Base-by-base conservation (phyloP, 1,140 invertebrate genomes). In the Drosophila varians region DNA sequence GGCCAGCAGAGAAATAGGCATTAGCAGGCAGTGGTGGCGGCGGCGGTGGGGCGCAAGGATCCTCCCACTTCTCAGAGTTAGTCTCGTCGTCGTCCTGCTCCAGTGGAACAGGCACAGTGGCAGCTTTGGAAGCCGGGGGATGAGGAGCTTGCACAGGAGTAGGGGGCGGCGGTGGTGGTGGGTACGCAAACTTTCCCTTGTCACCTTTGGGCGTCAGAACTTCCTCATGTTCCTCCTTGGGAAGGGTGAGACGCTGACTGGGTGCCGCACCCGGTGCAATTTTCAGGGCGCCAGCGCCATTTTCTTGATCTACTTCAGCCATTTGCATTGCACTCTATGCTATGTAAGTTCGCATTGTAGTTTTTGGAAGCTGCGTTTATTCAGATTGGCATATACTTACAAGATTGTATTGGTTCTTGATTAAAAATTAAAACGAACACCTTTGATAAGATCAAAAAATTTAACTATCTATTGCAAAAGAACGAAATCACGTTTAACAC, bases 121-220 rank as follows among this genome's bases (percentile, higher is more conserved):
- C 36, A 14, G 56, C 14, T 18, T 49, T 47, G 8, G 62, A 9
- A 1, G 55, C 11, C 16, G 43, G 42, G 0, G 62, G 78, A 0
- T 53, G 42, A 0, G 62, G 78, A 1, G 60, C 57, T 16, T 90
- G 89, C 1, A 90, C 89, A 5, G 89, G 88, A 23, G 88, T 90
- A 1, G 88, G 74, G 1, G 88, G 88, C 12, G 88, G 88, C n/a
- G 89, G 89, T 0, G 89, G 89, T 4, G 88, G 88, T 1, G 89
- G 77, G 45, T 77, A 68, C 3, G 55, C 56, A n/a, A 77, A 88
- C 18, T 46, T 65, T 12, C 12, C 31, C 26, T 71, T 72, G 1
- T 72, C 74, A 25, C 53, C 74, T 31, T 54, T 38, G 43, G 80
- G 80, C 5, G 80, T 86, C 1, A 65, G 38, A n/a, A 66, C 52